Evolutionary conservation across 1,140 invertebrate genomes (phyloP), one percentile per base, ranked within the genome.

Genomic region (roundworm (Caenorhabditis elegans)): DNA sequence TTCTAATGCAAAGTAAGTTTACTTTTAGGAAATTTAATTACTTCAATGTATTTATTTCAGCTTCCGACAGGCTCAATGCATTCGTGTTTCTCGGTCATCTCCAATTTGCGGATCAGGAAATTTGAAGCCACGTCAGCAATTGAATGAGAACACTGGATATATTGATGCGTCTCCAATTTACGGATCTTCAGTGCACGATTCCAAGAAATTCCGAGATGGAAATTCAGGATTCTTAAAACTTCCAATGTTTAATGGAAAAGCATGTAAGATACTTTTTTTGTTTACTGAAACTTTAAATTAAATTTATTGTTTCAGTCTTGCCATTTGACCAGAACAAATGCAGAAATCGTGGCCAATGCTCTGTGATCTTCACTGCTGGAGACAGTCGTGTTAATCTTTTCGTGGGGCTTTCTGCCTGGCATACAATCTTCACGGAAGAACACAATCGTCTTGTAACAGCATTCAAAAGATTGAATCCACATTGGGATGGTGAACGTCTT

Each of bases 101-200:
- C 82, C 89, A 17, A 89, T 89, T 48, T 89, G 88, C 80, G 89
- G 89, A 46, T 90, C 88, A 11, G 88, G 88, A 43, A 65, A 83
- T 19, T 79, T 85, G 28, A 90, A 88, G 79, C 88, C 88, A 15
- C 53, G 88, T 43, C 89, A 89, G 48, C 88, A 89, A 55, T 49
- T 89, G 47, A 89, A 88, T 76, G 88, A 89, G 78, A 90, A 89
- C 55, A 90, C 88, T 19, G 88, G 87, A 11, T 88, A 84, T 43
- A 87, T 88, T 39, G 87, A 88, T 81, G 87, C 87, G 3, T 90
- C 89, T 28, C 88, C 89, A 6, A 89, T 89, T 39, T 89, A 89
- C 70, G 88, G 88, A 4, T 86, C 83, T 13, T 78, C 78, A 26
- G 65, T 86, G 19, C 86, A 84, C 17, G 86, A 87, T 80, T 86